Evolutionary conservation across 1,140 invertebrate genomes (phyloP).

Genomic region (Arion vulgaris): DNA sequence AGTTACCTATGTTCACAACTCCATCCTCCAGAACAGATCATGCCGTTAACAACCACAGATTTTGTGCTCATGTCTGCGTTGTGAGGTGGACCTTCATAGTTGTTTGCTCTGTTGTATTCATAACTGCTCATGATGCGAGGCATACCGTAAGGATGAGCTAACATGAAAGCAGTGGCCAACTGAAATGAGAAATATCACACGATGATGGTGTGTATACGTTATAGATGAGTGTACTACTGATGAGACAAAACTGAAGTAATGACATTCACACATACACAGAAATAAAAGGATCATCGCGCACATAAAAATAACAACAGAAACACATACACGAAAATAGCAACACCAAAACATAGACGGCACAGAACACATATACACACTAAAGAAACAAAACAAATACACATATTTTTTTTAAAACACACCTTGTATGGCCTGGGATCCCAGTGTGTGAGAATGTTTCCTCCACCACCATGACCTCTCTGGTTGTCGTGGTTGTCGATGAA

Average conservation of each 20-base stretch:
- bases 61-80: slow-evolving; percentile 78
- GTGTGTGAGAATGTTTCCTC: slow-evolving; percentile 67
- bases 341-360: no score
- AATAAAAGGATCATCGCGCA: no score
- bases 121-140: slow-evolving; percentile 85
- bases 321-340: no score
- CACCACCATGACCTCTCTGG: slow-evolving; percentile 71
- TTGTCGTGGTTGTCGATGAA: slow-evolving; percentile 76
- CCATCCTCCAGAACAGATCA: slow-evolving; percentile 83
- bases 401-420: no score
- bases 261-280: no score
- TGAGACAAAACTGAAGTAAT: no score
- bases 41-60: slow-evolving; percentile 68
- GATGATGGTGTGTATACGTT: no score
- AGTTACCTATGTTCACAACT: slow-evolving; percentile 87
- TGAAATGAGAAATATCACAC: no score
- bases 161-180: slow-evolving; percentile 84
- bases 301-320: no score
- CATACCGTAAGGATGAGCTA: slow-evolving; percentile 84
- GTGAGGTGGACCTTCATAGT: slow-evolving; percentile 68
- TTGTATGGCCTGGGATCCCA: slow-evolving; percentile 73
- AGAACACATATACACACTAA: no score
- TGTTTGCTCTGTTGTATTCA: slow-evolving; percentile 68
- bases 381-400: no score
- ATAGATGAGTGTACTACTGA: no score